Evolutionary conservation across 2,888 invertebrate genomes (phyloP).

Genomic region (Elysia crispata): DNA sequence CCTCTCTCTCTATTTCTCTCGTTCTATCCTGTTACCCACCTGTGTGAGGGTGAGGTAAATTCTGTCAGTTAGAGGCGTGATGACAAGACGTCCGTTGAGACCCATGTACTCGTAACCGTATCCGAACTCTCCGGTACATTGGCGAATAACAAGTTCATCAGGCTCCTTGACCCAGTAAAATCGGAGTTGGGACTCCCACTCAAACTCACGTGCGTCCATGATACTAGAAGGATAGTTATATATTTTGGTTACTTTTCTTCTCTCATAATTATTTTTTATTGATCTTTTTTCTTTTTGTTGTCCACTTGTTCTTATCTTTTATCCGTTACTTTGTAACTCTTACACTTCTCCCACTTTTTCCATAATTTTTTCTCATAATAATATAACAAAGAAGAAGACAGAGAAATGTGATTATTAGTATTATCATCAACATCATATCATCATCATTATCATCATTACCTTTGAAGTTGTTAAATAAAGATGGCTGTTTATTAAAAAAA

Average conservation of each 20-base stretch:
- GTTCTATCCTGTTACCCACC: constrained; percentile 61
- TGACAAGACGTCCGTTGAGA: constrained; percentile 91
- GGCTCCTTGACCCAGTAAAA: constrained; percentile 92
- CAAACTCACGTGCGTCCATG: constrained; percentile 89
- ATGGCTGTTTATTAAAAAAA: no score
- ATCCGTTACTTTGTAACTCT: background rate
- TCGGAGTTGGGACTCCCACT: constrained; percentile 94
- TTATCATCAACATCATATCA: no score
- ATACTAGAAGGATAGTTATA: no score
- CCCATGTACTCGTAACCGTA: constrained; percentile 98
- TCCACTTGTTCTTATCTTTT: background rate
- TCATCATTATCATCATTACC: no score
- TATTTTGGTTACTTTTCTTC: no score
- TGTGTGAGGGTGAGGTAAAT: constrained; percentile 95
- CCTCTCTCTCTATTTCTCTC: no score
- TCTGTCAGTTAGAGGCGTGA: constrained; percentile 93
- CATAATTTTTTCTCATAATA: no score
- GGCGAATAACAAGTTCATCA: constrained; percentile 89
- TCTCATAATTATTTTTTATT: background rate
- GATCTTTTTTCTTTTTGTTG: background rate
- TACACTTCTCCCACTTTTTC: no score
- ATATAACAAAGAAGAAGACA: no score
- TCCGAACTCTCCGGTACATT: constrained; percentile 89
- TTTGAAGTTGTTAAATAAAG: no score
- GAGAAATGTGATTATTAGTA: no score